Evolutionary conservation across 2,888 invertebrate genomes (phyloP).

Genomic region (Aspidiotus destructor): DNA sequence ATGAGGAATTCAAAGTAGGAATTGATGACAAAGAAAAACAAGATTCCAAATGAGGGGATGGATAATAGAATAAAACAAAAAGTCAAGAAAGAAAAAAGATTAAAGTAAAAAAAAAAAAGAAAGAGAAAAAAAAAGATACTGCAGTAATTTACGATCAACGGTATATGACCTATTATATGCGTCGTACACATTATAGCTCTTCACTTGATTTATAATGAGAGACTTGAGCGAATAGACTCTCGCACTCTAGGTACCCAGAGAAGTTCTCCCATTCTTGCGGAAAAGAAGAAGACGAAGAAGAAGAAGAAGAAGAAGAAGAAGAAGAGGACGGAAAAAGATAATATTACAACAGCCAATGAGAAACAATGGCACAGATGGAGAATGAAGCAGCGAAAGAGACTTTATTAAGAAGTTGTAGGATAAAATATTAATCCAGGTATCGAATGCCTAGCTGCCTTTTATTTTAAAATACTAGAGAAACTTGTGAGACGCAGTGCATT

Average conservation of each 20-base stretch:
- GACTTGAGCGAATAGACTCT: no score
- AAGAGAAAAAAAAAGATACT: conserved; percentile 19
- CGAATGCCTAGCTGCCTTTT: no score
- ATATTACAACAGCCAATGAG: conserved; percentile 25
- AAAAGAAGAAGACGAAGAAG: neutral
- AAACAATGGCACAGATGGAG: conserved; percentile 7
- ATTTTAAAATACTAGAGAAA: conserved; percentile 17
- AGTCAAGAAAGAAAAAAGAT: neutral
- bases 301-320: conserved; percentile 1
- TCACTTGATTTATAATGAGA: conserved; percentile 21
- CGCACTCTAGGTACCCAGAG: no score
- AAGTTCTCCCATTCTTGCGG: no score
- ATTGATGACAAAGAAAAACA: neutral
- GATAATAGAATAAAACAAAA: neutral
- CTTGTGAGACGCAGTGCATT: conserved; percentile 13
- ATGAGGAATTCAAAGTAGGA: neutral
- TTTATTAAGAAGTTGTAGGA: neutral
- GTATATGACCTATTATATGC: conserved; percentile 28
- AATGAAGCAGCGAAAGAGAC: conserved; percentile 3
- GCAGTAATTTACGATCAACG: conserved; percentile 24
- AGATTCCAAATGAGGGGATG: neutral
- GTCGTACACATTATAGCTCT: conserved; percentile 31
- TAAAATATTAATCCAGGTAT: no score
- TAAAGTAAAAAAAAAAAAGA: conserved; percentile 7
- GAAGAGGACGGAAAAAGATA: conserved; percentile 14